These are phyloP conservation scores for Lamellibrachia luymesi DNA, from an alignment of 1,140 invertebrate species.

Conservation along the genomic window DNA sequence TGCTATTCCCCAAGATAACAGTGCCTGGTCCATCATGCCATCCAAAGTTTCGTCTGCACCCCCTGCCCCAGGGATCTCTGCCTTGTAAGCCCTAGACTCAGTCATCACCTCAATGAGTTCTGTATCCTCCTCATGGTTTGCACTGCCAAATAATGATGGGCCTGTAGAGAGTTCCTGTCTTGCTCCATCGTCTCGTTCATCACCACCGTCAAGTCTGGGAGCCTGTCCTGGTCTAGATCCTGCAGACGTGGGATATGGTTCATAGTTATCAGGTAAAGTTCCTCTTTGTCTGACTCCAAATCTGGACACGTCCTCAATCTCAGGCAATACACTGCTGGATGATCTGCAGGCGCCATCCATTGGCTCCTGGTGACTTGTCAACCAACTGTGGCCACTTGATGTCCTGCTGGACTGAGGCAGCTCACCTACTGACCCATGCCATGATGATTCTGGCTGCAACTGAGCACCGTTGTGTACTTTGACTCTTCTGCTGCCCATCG, in stretches of 20 bases:
- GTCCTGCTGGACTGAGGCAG: background rate
- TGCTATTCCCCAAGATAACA: background rate
- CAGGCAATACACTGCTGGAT: background rate
- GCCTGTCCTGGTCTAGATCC: background rate
- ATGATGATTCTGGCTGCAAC: background rate
- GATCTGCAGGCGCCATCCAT: background rate
- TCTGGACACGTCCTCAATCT: background rate
- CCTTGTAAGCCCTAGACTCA: background rate
- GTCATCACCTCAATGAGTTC: background rate
- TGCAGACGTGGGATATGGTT: background rate
- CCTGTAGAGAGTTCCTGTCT: background rate
- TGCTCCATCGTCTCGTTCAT: background rate
- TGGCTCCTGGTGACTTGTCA: background rate
- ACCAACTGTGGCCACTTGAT: background rate
- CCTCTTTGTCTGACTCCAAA: background rate
- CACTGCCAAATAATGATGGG: background rate
- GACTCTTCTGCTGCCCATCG: background rate
- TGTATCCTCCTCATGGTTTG: background rate
- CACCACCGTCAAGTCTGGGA: background rate
- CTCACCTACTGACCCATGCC: background rate
- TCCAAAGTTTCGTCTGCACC: background rate
- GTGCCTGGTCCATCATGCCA: background rate
- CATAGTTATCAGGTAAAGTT: background rate
- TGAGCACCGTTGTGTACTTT: background rate
- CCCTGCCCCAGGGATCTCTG: background rate